Percentiles rank a stretch among this genome's conserved stretches.
phyloP scores from a whole-genome alignment of 2,888 invertebrate genomes.

The Drosophila bunnanda region DNA sequence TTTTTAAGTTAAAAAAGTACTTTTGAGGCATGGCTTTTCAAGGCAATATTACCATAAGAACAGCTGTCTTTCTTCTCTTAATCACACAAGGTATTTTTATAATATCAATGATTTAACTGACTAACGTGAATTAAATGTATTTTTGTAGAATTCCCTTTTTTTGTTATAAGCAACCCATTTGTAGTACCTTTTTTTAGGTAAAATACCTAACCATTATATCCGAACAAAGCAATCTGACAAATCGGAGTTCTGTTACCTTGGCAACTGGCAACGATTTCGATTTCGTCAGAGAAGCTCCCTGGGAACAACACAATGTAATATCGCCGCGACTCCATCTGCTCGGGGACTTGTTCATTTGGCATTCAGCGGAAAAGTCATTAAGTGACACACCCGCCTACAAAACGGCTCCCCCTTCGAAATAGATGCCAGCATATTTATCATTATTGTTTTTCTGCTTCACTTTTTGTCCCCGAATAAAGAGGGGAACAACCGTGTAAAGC shows the following conservation, averaged over 20 bases:
- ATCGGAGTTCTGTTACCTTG: slow-evolving; percentile 31
- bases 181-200: not conserved
- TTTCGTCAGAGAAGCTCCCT: slow-evolving; percentile 20
- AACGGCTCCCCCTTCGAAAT: slow-evolving; percentile 40
- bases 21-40: too few species aligned
- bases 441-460: slow-evolving; percentile 46
- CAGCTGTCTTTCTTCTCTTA: too few species aligned
- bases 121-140: too few species aligned
- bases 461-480: slow-evolving; percentile 35
- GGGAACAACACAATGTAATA: slow-evolving; percentile 20
- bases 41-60: too few species aligned
- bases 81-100: too few species aligned
- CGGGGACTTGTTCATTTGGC: slow-evolving; percentile 36
- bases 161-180: not conserved
- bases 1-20: not conserved
- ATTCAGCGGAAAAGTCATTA: slow-evolving; percentile 66
- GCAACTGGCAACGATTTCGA: slow-evolving; percentile 4
- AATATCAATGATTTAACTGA: too few species aligned
- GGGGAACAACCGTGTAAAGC: slow-evolving; percentile 43
- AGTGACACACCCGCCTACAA: slow-evolving; percentile 67
- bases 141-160: too few species aligned
- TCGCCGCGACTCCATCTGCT: slow-evolving; percentile 35
- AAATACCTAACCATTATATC: not conserved
- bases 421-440: slow-evolving; percentile 70
- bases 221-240: slow-evolving; percentile 28